These are phyloP conservation scores for Mongoloraphidia duomilia DNA, from an alignment of 2,888 invertebrate species.

Conservation along the genomic window DNA sequence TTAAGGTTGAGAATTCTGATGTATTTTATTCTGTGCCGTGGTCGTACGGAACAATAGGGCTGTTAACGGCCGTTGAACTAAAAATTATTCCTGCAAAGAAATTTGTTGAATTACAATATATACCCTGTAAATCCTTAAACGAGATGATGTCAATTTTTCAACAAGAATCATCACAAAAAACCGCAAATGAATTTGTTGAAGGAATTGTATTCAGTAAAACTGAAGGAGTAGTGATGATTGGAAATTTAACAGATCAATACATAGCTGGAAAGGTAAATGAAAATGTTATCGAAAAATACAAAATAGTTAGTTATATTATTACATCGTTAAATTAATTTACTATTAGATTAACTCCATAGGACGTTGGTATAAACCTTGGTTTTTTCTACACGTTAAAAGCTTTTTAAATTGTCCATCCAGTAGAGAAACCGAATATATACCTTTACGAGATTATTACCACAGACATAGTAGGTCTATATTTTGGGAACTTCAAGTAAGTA, in stretches of 20 bases:
- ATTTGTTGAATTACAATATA: conserved; percentile 51
- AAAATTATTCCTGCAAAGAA: conserved; percentile 58
- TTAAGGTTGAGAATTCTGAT: conserved; percentile 45
- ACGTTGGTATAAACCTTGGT: conserved; percentile 70
- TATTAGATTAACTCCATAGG: conserved; percentile 57
- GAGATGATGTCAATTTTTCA: conserved; percentile 28
- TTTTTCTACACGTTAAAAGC: conserved; percentile 59
- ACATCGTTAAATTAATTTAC: neutral
- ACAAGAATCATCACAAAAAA: conserved; percentile 17
- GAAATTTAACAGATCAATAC: conserved; percentile 46
- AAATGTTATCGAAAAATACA: no score
- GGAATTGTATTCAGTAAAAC: conserved; percentile 49
- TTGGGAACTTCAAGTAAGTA: conserved; percentile 61
- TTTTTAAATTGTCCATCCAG: conserved; percentile 29
- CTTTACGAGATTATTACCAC: conserved; percentile 68
- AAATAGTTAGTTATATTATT: no score
- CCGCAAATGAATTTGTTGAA: conserved; percentile 58
- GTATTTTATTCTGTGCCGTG: conserved; percentile 67
- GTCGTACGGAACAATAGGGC: conserved; percentile 76
- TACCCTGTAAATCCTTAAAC: conserved; percentile 40
- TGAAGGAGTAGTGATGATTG: conserved; percentile 62
- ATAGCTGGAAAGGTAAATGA: conserved; percentile 41
- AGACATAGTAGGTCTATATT: conserved; percentile 67
- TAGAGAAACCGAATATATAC: conserved; percentile 50
- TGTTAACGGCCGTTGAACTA: conserved; percentile 61